Percentiles rank a stretch among this genome's conserved stretches.
Conservation (phyloP, 2,888 invertebrate genomes). For the Ptilodon capucinus region DNA sequence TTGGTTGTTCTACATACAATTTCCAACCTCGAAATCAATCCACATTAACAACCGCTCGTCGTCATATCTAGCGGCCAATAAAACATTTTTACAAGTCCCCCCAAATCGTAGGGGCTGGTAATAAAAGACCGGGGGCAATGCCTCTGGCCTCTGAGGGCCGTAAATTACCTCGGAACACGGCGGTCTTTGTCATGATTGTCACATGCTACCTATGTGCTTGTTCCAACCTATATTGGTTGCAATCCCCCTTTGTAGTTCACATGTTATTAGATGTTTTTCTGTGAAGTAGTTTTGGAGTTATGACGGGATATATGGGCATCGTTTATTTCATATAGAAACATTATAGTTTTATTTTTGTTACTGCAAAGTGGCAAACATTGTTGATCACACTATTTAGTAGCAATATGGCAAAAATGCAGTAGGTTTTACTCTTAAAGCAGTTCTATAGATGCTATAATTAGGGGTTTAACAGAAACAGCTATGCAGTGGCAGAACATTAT, state of each 20-base stretch:
- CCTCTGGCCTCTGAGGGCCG: slow-evolving; percentile 35
- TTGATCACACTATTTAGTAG: too few relatives aligned
- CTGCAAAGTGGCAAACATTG: too few relatives aligned
- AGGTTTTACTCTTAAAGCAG: too few relatives aligned
- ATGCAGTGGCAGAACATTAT: too few relatives aligned
- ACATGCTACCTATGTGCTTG: slow-evolving; percentile 12
- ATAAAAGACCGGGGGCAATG: slow-evolving; percentile 37
- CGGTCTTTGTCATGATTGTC: slow-evolving; percentile 46
- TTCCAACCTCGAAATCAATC: not conserved
- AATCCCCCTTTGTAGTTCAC: not conserved
- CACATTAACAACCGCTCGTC: slow-evolving; percentile 6
- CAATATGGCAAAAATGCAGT: too few relatives aligned
- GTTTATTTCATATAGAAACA: too few relatives aligned
- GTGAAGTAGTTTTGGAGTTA: not conserved
- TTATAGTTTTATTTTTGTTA: too few relatives aligned
- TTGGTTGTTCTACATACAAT: not conserved
- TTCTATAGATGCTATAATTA: too few relatives aligned
- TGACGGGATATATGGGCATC: too few relatives aligned
- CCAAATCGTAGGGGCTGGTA: slow-evolving; percentile 34
- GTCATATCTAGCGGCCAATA: slow-evolving; percentile 31
- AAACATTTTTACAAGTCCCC: slow-evolving; percentile 50
- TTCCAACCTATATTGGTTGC: slow-evolving; percentile 18
- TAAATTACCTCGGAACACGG: slow-evolving; percentile 49
- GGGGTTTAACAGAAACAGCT: too few relatives aligned
- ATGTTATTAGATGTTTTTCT: not conserved